Base-by-base conservation (phyloP, 2,797 vertebrate genomes). In the Alcedo atthis region DNA sequence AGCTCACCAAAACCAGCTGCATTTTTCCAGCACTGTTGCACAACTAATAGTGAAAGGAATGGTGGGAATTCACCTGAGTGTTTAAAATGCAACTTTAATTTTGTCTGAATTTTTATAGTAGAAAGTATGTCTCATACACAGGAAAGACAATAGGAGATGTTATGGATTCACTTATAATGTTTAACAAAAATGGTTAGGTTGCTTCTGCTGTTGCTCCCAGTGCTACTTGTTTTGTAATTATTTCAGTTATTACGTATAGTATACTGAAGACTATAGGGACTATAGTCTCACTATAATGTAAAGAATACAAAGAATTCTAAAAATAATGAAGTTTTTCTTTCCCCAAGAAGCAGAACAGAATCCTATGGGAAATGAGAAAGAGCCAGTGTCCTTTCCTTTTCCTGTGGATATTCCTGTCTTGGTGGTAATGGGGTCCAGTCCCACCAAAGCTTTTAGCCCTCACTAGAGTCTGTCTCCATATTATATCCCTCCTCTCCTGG, bases 341-440 rank as follows among this genome's bases (percentile, higher is more conserved):
- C 24, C 70, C 35, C 21, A 48, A 1, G 26, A 51, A 48, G 19
- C 4, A 68, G 49, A 61, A 30, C 6, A 19, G 28, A 57, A 43
- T 43, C 48, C 26, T 30, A 7, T 1, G 3, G n/a, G 22, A 25
- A 45, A 32, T 12, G 26, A 55, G 7, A 59, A 28, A 48, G 59
- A 26, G 24, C 20, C 43, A 7, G 15, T 3, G 10, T 61, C 33
- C 37, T 59, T 19, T 2, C 7, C 21, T 33, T 24, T 68, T 82
- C 40, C 53, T 68, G 42, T 8, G 6, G 19, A 4, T 74, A 19
- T 17, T 80, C 9, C 26, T 54, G 42, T 2, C 22, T 35, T n/a
- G 10, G 9, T 0, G 1, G 5, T 49, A 10, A 32, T 3, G 5
- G 28, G 3, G 7, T 45, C 43, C 42, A 28, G 33, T n/a, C 33